A percentile compares a stretch with the other conserved stretches of the same genome.
phyloP scores from a whole-genome alignment of 2,797 vertebrate species.

The Sylvilagus floridanus region DNA sequence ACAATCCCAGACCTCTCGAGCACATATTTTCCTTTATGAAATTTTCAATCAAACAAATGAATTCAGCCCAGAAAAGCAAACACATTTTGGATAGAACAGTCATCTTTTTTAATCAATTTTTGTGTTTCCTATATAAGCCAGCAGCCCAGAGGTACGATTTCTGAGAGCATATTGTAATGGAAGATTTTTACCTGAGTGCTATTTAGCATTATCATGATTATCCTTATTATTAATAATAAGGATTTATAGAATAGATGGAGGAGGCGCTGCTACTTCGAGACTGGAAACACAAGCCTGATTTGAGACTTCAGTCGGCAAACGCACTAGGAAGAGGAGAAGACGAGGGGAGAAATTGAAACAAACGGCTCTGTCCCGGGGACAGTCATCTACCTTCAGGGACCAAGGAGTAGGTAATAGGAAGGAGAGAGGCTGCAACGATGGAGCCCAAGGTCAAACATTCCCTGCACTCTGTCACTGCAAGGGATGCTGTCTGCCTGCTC shows the following conservation, averaged over 20 bases:
- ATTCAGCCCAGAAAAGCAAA: slow-evolving; percentile 73
- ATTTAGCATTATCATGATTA: slow-evolving; percentile 72
- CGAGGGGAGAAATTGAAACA: slow-evolving; percentile 61
- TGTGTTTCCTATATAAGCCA: slow-evolving; percentile 61
- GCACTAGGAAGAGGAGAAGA: slow-evolving; percentile 10
- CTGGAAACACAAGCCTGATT: neutral
- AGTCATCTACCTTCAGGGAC: slow-evolving; percentile 60
- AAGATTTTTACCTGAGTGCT: slow-evolving; percentile 70
- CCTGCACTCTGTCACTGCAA: neutral
- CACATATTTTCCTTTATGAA: slow-evolving; percentile 48
- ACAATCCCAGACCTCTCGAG: neutral
- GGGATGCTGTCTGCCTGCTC: neutral
- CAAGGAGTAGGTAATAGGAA: slow-evolving; percentile 35
- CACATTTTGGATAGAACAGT: slow-evolving; percentile 60
- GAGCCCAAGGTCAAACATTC: slow-evolving; percentile 48
- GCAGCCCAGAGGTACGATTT: slow-evolving; percentile 78
- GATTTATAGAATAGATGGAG: slow-evolving; percentile 59
- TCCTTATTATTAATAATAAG: slow-evolving; percentile 77
- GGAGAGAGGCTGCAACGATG: slow-evolving; percentile 23
- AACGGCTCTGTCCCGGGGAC: slow-evolving; percentile 18
- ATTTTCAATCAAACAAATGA: slow-evolving; percentile 77
- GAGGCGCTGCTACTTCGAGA: slow-evolving; percentile 55
- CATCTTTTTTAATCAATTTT: slow-evolving; percentile 71
- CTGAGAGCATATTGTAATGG: slow-evolving; percentile 71
- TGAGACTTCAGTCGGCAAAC: slow-evolving; percentile 45